phyloP scores from a whole-genome alignment of 2,113 vertebrate genomes.

The Amia ocellicauda region DNA sequence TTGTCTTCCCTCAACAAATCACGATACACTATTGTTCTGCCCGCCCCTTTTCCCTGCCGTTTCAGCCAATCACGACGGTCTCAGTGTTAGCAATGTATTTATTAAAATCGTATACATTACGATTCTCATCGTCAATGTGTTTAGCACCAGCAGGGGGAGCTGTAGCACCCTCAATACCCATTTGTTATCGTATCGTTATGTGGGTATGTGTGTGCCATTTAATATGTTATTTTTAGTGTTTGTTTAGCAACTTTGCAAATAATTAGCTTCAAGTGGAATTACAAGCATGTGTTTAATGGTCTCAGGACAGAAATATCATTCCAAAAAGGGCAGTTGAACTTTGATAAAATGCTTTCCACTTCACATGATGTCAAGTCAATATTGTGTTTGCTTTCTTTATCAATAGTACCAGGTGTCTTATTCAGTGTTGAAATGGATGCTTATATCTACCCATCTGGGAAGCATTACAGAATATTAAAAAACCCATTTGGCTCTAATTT shows the following conservation, averaged over 20 bases:
- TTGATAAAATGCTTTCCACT: background rate
- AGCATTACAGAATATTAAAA: slow-evolving; percentile 28
- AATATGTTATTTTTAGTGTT: background rate
- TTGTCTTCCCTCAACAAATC: too few species aligned
- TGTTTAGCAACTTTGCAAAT: background rate
- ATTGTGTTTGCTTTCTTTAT: background rate
- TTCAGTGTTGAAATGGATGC: background rate
- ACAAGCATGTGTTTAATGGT: background rate
- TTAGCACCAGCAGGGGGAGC: too few species aligned
- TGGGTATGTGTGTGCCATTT: background rate
- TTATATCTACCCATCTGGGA: slow-evolving; percentile 11
- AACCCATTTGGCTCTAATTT: slow-evolving; percentile 25
- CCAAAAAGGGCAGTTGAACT: background rate
- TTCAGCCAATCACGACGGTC: too few species aligned
- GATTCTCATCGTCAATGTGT: too few species aligned
- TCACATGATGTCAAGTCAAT: background rate
- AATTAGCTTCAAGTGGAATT: background rate
- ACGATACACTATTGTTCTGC: too few species aligned
- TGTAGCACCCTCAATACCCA: too few species aligned
- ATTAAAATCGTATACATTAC: too few species aligned
- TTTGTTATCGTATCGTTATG: too few species aligned
- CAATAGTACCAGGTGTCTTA: background rate
- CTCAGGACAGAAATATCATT: background rate
- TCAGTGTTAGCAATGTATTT: too few species aligned
- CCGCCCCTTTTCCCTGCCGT: too few species aligned